Evolutionary conservation across 35 echinoderm and acorn worm species (phyloP), one percentile per base, ranked within the genome.

Genomic region (Chiridota heheva): DNA sequence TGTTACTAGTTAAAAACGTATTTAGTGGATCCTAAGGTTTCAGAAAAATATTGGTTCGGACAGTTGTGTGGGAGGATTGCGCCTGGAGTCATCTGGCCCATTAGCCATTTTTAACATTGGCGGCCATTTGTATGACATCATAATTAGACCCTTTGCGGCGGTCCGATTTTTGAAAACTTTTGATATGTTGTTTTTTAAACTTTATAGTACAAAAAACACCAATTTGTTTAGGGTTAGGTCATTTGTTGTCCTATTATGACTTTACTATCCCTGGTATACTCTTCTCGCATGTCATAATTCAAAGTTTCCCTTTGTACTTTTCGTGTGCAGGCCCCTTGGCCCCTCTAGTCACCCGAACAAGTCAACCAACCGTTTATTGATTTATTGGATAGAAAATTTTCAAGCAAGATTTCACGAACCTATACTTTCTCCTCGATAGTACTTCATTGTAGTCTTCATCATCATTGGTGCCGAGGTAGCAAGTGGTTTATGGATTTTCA

Each of bases 391-490:
- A 44, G 26, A 26, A n/a, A 2, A 35, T 38, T 34, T 35, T 31
- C 39, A 40, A 17, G 22, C 20, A 42, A 42, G 15, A 38, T 81
- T 0, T 41, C 0, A 27, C n/a, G 2, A 20, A 2, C 2, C 42
- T 67, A 45, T 34, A 28, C 2, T 24, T 70, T 57, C 42, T 44
- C 49, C 27, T 83, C 56, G 12, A 1, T 46, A 90, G 88, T 90
- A 90, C 71, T 90, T 90, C 61, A 58, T 84, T 33, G 60, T 84
- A 2, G 42, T 90, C 6, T 84, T 90, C 32, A 63, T 67, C 13
- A 83, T 90, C 30, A 84, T 90, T 26, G 60, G 88, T 17, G 33
- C 59, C 2, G 88, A 90, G 51, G 77, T 90, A n/a, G 88, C 60
- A 31, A 81, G 57, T 0, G 67, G 88, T 53, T 64, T 68, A 2